A percentile compares a stretch with the other conserved stretches of the same genome.
Evolutionary conservation across 2,888 invertebrate species (phyloP).

Genomic region (Balanococcus diminutus): DNA sequence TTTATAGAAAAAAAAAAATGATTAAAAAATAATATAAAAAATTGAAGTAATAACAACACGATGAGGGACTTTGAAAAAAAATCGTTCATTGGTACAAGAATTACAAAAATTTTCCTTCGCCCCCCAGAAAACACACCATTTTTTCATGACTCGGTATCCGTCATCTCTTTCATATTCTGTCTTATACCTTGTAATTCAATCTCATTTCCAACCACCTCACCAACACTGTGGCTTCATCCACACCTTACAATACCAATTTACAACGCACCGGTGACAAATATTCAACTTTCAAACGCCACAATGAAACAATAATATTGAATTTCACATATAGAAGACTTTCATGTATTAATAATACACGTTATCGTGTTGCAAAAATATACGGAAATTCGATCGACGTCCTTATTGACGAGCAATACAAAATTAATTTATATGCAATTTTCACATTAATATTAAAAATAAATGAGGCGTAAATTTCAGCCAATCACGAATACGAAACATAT

Average conservation of each 20-base stretch:
- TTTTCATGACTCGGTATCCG: not conserved
- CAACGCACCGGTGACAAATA: conserved; percentile 3
- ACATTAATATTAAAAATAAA: not conserved
- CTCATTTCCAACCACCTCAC: not conserved
- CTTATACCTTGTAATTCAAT: not conserved
- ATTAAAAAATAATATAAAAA: too few species aligned
- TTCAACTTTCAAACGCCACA: not conserved
- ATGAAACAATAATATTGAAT: not conserved
- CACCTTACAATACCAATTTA: not conserved
- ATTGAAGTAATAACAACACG: too few species aligned
- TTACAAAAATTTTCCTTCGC: too few species aligned
- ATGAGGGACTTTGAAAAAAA: too few species aligned
- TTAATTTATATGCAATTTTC: not conserved
- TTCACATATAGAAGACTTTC: conserved; percentile 16
- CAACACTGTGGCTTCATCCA: not conserved
- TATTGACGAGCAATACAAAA: not conserved
- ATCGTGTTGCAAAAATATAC: not conserved
- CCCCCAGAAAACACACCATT: not conserved
- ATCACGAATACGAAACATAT: not conserved
- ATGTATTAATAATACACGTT: not conserved
- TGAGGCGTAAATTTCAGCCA: not conserved
- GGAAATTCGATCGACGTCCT: not conserved
- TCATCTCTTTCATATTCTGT: not conserved
- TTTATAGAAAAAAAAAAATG: too few species aligned
- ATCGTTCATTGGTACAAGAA: too few species aligned